Percentiles rank a stretch among this genome's conserved stretches.
These are phyloP conservation scores for Chironex yamaguchii DNA, from an alignment of 30 jellyfish, hydroid and myxozoan species.

Conservation along the genomic window DNA sequence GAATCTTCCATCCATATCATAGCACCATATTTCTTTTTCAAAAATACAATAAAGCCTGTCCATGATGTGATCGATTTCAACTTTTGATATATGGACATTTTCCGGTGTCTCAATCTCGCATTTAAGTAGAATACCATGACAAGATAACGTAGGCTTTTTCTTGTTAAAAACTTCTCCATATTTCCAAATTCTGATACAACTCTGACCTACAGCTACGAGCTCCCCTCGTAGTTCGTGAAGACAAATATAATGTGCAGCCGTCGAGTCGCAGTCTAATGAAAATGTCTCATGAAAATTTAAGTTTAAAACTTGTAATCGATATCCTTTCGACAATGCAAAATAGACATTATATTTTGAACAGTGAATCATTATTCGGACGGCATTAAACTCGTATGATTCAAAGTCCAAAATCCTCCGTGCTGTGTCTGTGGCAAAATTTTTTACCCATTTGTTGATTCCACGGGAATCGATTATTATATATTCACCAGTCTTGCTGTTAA, in stretches of 20 bases:
- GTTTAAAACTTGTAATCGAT: slow-evolving; percentile 64
- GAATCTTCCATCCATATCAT: slow-evolving; percentile 56
- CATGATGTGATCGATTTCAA: slow-evolving; percentile 58
- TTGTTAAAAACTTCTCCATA: slow-evolving; percentile 58
- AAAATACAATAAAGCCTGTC: slow-evolving; percentile 73
- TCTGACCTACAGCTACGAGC: slow-evolving; percentile 71
- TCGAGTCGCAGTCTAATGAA: slow-evolving; percentile 71
- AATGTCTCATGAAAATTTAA: slow-evolving; percentile 79
- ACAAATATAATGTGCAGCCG: slow-evolving; percentile 55
- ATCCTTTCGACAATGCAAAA: slow-evolving; percentile 84
- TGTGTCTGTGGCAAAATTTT: slow-evolving; percentile 34
- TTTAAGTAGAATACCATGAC: slow-evolving; percentile 39
- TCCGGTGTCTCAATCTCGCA: slow-evolving; percentile 44
- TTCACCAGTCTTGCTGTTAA: slow-evolving; percentile 81
- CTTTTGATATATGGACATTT: slow-evolving; percentile 48
- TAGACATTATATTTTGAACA: slow-evolving; percentile 67
- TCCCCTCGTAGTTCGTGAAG: slow-evolving; percentile 58
- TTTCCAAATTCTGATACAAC: slow-evolving; percentile 66
- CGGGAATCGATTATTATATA: slow-evolving; percentile 79
- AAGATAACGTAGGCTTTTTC: slow-evolving; percentile 10
- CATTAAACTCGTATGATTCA: slow-evolving; percentile 75
- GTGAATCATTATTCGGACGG: slow-evolving; percentile 53
- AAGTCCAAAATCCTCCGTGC: slow-evolving; percentile 65
- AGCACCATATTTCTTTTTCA: slow-evolving; percentile 76
- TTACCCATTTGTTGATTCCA: slow-evolving; percentile 81